Evolutionary conservation across 2,888 invertebrate genomes (phyloP).

Genomic region (Papilio gigon): DNA sequence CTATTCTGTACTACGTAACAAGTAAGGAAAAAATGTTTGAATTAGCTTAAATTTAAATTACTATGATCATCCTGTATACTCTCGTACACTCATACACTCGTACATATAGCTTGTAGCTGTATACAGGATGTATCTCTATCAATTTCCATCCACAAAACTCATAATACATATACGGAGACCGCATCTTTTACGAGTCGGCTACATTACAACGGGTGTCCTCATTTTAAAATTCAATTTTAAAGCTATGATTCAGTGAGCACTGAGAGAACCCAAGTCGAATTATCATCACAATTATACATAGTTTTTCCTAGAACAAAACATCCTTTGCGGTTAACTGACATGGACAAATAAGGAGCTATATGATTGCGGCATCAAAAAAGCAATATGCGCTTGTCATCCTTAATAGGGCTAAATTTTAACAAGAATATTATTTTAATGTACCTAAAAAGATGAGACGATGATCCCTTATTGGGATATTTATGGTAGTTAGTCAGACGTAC

Average conservation of each 20-base stretch:
- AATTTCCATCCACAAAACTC: constrained; percentile 36
- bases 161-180: constrained; percentile 44
- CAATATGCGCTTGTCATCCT: constrained; percentile 14
- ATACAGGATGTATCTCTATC: no score
- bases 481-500: not conserved
- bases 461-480: not conserved
- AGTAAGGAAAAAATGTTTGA: no score
- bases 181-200: constrained; percentile 50
- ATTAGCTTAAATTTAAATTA: not conserved
- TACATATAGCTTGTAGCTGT: no score
- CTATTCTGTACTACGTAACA: no score
- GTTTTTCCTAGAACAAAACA: constrained; percentile 41
- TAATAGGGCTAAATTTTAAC: constrained; percentile 36
- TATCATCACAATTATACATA: constrained; percentile 49
- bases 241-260: constrained; percentile 62
- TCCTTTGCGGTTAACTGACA: constrained; percentile 37
- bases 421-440: not conserved
- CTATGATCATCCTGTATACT: constrained; percentile 15
- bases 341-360: constrained; percentile 38
- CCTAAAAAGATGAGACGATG: no score
- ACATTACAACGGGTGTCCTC: constrained; percentile 51
- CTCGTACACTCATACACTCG: no score
- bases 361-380: constrained; percentile 20
- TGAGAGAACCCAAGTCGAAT: constrained; percentile 50
- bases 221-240: constrained; percentile 70